Evolutionary conservation across 2,797 vertebrate genomes (phyloP), one percentile per base, ranked within the genome.

Genomic region (Liasis olivaceus): DNA sequence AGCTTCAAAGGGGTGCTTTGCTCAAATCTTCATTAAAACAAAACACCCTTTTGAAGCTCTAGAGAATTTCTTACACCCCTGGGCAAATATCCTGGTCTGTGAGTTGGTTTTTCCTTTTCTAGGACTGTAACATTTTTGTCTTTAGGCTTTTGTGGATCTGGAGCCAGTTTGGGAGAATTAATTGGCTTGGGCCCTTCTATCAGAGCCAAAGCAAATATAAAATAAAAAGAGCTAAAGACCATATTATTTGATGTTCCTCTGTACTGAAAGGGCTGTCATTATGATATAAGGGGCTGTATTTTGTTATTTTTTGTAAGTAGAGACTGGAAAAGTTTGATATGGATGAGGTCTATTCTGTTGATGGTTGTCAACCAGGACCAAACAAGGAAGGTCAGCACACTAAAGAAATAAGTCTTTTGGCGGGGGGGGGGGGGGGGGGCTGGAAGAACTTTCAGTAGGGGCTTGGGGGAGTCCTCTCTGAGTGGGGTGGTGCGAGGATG

Each of bases 381-480:
- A 77, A 42, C 8, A 77, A 22, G 72, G 36, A 77, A 77, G 15
- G 22, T 42, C 72, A 77, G 31, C 69, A 42, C 17, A 2, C 2
- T 42, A 20, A 36, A 77, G 69, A 42, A 77, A 77, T 77, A 77
- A 20, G 72, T 47, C 3, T 0, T 24, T 42, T 72, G 42, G 42
- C 3, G 2, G 42, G 9, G 8, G 0, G 36, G 42, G 9, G 8
- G 0, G 36, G 5, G 47, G 8, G 17, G 20, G 3, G 1, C 12
- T 81, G 47, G 36, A 81, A 81, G 72, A 81, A 81, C 20, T 81
- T 47, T 81, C 72, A 47, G 3, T 24, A 42, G 36, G 20, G 31
- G 17, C 9, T 77, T 42, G 17, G 17, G 8, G 42, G 20, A 24
- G 3, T 77, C 36, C 72, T 77, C 3, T 42, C 17, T 77, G 5